Evolutionary conservation across 2,113 vertebrate species (phyloP).

Genomic region (Phycodurus eques): DNA sequence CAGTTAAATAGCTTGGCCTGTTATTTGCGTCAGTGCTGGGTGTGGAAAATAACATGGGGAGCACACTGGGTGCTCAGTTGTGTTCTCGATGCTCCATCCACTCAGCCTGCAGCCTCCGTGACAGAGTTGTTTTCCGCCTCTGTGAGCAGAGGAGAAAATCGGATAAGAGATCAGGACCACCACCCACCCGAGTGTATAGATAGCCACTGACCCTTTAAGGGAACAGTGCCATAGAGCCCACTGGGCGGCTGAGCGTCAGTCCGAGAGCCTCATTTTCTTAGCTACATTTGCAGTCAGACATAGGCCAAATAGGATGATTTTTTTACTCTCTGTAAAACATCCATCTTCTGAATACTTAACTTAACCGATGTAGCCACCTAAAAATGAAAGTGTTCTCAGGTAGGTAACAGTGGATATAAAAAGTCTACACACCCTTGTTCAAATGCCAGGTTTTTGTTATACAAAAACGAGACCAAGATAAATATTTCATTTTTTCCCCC

Average conservation of each 20-base stretch:
- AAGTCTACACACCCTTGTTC: not conserved
- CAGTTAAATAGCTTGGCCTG: slow-evolving; percentile 25
- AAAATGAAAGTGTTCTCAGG: not conserved
- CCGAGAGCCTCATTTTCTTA: slow-evolving; percentile 30
- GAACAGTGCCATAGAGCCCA: slow-evolving; percentile 27
- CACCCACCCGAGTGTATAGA: slow-evolving; percentile 42
- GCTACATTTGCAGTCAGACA: slow-evolving; percentile 17
- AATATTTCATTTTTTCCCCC: not conserved
- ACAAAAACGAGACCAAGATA: too few relatives aligned
- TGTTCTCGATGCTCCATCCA: slow-evolving; percentile 38
- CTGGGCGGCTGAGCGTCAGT: slow-evolving; percentile 21
- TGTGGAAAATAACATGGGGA: slow-evolving; percentile 48
- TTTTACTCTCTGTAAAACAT: slow-evolving; percentile 8
- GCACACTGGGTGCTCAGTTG: slow-evolving; percentile 44
- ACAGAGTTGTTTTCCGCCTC: slow-evolving; percentile 45
- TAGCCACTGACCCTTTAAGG: slow-evolving; percentile 47
- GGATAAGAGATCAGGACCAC: slow-evolving; percentile 43
- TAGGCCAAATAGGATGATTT: slow-evolving; percentile 27
- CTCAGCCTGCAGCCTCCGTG: slow-evolving; percentile 25
- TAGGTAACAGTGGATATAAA: not conserved
- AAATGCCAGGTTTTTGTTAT: too few relatives aligned
- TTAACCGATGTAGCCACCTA: too few relatives aligned
- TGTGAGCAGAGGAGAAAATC: slow-evolving; percentile 43
- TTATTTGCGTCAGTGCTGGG: slow-evolving; percentile 26
- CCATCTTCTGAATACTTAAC: not conserved